Percentiles rank a stretch among this genome's conserved stretches.
phyloP scores from a whole-genome alignment of 2,888 invertebrate species.

The Trilocha varians region DNA sequence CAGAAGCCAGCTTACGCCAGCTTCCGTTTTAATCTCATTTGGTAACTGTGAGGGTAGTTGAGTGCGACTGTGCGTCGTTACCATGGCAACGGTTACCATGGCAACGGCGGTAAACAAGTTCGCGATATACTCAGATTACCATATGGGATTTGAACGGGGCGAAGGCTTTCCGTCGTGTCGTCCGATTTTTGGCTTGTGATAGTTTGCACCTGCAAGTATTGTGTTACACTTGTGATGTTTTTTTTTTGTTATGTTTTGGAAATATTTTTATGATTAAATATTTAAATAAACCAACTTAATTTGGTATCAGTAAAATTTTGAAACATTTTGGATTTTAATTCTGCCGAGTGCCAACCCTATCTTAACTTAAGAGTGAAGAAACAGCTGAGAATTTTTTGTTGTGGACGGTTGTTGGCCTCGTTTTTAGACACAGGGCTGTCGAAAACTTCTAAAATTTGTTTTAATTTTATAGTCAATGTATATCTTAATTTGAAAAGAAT shows the following conservation, averaged over 20 bases:
- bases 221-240: conserved; percentile 16
- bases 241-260: conserved; percentile 24
- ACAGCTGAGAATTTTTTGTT: no score
- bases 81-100: conserved; percentile 11
- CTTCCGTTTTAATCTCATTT: conserved; percentile 96
- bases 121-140: conserved; percentile 83
- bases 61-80: conserved; percentile 35
- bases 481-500: background rate
- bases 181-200: conserved; percentile 55
- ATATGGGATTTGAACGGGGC: conserved; percentile 85
- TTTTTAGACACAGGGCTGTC: no score
- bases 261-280: conserved; percentile 4
- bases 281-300: background rate
- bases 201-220: conserved; percentile 15
- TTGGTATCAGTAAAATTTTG: no score
- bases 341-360: no score
- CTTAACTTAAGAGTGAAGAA: no score
- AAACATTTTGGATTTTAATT: no score
- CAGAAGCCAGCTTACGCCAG: conserved; percentile 57
- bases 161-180: conserved; percentile 62
- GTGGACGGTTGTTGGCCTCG: no score
- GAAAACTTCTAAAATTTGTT: no score
- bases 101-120: conserved; percentile 23
- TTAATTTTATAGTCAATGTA: no score
- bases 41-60: conserved; percentile 94